Evolutionary conservation across 2,888 invertebrate genomes (phyloP), one percentile per base, ranked within the genome.

Genomic region (Heliconius erato): DNA sequence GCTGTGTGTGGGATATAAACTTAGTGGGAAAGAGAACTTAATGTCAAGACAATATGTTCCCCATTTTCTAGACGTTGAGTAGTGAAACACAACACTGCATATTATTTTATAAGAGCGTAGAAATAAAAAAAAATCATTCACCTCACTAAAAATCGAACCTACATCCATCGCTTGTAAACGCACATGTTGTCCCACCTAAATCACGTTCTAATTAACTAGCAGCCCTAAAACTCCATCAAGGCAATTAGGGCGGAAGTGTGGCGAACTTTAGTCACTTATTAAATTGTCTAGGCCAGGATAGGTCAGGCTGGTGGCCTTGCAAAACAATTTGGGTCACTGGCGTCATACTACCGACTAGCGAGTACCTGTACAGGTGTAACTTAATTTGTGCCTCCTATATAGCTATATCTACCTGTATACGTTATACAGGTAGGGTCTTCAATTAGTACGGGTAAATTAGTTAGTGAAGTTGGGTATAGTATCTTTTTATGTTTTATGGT

Each of bases 301-400:
- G 78, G 67, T 44, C 40, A 23, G 67, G 78, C 49, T 67, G 44
- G 28, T 49, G 67, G 78, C 28, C 67, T 67, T n/a, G 67, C 49
- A 68, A 67, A 67, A 44, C 78, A 78, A 78, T 78, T 78, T 49
- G n/a, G 78, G 78, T 78, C 78, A 78, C 78, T 78, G 28, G 14
- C 28, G 67, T 28, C 63, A n/a, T 44, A 65, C 77, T 32, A 28
- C 28, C 26, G 40, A 40, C 35, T 40, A 40, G 40, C 40, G 40
- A 40, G 40, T 63, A 63, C 63, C 63, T 63, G 3, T 26, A n/a
- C n/a, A 78, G 49, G 67, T 78, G 78, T 78, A 78, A 78, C 65
- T 78, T 65, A 67, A 67, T 78, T 78, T 65, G 44, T 44, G 16
- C 40, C 28, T 28, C 7, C 28, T 67, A 67, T 28, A 67, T 67